These are phyloP conservation scores for Drosophila kohkoa DNA, from an alignment of 1,140 invertebrate species.

Conservation along the genomic window DNA sequence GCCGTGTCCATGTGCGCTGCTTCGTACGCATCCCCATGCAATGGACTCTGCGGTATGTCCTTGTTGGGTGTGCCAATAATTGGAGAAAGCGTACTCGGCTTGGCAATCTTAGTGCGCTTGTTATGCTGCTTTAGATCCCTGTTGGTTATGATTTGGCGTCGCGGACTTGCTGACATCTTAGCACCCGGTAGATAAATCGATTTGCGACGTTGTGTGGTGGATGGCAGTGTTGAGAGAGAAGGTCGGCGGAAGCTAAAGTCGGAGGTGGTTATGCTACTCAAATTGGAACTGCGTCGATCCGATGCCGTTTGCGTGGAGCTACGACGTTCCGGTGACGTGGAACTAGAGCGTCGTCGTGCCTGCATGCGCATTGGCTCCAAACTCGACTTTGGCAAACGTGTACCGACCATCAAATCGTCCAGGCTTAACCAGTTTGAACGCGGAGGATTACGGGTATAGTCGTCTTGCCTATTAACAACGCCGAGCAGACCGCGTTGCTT, in stretches of 20 bases:
- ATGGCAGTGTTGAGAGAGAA: conserved; percentile 69
- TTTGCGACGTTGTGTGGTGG: conserved; percentile 59
- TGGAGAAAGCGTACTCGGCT: conserved; percentile 78
- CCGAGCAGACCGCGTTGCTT: conserved; percentile 71
- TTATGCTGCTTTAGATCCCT: conserved; percentile 34
- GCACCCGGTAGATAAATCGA: conserved; percentile 50
- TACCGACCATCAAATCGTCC: conserved; percentile 63
- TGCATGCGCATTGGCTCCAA: conserved; percentile 34
- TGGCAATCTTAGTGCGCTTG: conserved; percentile 70
- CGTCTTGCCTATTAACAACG: conserved; percentile 67
- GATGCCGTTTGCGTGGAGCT: conserved; percentile 82
- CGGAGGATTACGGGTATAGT: conserved; percentile 39
- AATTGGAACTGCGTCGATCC: conserved; percentile 77
- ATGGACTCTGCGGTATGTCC: conserved; percentile 72
- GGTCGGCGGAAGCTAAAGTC: conserved; percentile 78
- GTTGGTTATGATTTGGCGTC: conserved; percentile 50
- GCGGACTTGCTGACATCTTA: conserved; percentile 34
- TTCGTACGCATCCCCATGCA: conserved; percentile 49
- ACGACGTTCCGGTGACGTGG: conserved; percentile 76
- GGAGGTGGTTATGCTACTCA: conserved; percentile 80
- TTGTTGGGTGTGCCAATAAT: conserved; percentile 84
- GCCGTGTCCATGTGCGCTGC: conserved; percentile 31
- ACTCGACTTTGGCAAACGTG: conserved; percentile 33
- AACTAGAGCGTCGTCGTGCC: conserved; percentile 69
- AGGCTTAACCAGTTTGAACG: conserved; percentile 78